Percentiles rank a stretch among this genome's conserved stretches.
Conservation (phyloP, 2,113 vertebrate genomes). For the Potamarius usumacintae region DNA sequence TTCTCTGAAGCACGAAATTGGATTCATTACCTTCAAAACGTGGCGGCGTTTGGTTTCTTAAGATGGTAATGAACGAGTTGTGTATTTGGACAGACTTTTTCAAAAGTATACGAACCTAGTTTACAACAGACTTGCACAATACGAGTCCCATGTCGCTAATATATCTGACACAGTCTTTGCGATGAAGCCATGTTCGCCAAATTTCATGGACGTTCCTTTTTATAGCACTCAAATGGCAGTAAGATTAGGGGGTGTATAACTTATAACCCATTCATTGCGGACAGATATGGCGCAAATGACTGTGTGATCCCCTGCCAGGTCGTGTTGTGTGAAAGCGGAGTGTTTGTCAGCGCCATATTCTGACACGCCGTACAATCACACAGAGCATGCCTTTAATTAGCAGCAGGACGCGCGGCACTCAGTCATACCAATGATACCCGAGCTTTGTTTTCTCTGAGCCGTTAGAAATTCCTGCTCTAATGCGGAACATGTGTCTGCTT, state of each 20-base stretch:
- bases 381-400: slow-evolving; percentile 42
- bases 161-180: neutral
- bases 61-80: slow-evolving; percentile 2
- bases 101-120: neutral
- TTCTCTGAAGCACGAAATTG: slow-evolving; percentile 17
- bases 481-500: slow-evolving; percentile 35
- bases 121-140: neutral
- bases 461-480: slow-evolving; percentile 36
- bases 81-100: neutral
- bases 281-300: neutral
- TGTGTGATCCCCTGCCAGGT: slow-evolving; percentile 21
- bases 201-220: neutral
- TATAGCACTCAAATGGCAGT: neutral
- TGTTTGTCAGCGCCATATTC: neutral
- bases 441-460: slow-evolving; percentile 37
- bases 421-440: slow-evolving; percentile 22
- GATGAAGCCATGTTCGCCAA: neutral
- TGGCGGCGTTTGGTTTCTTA: neutral
- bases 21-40: neutral
- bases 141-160: neutral
- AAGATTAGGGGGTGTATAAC: neutral
- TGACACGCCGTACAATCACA: neutral
- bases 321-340: slow-evolving; percentile 19
- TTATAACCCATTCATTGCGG: neutral
- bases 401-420: neutral